These are phyloP conservation scores for Bombyx mori DNA, from an alignment of 1,140 invertebrate genomes.

Conservation along the genomic window ASM3026992v2 NC_085115.1:13961501-13962000, in stretches of 20 bases:
- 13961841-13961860: not conserved
- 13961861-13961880: not conserved
- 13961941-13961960: too few relatives aligned
- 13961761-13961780: constrained; percentile 53
- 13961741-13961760: constrained; percentile 39
- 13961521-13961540: constrained; percentile 57
- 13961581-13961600: constrained; percentile 49
- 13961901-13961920: too few relatives aligned
- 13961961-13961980: too few relatives aligned
- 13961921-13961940: too few relatives aligned
- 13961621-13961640: constrained; percentile 22
- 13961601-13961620: constrained; percentile 35
- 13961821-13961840: not conserved
- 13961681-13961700: constrained; percentile 38
- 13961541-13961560: constrained; percentile 54
- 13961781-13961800: constrained; percentile 50
- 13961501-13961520: constrained; percentile 57
- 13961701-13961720: constrained; percentile 27
- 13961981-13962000: not conserved
- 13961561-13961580: constrained; percentile 33
- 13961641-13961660: constrained; percentile 43
- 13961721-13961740: constrained; percentile 45
- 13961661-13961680: constrained; percentile 39
- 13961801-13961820: constrained; percentile 47
- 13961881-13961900: too few relatives aligned